These are phyloP conservation scores for Lysandra coridon DNA, from an alignment of 2,888 invertebrate genomes.

Conservation along the genomic window DNA sequence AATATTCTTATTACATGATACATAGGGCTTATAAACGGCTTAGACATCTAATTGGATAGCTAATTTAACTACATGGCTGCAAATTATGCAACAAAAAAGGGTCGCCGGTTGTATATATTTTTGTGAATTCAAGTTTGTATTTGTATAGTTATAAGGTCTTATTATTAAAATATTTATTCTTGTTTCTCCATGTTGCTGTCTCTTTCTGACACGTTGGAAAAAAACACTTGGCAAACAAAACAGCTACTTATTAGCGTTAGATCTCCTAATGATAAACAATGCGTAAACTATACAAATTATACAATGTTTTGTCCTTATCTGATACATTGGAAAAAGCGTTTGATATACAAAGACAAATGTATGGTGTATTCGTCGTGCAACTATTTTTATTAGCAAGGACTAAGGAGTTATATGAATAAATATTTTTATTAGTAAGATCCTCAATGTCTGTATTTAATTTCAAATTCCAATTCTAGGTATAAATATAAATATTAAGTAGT, in stretches of 20 bases:
- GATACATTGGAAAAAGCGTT: background rate
- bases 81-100: background rate
- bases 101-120: constrained; percentile 31
- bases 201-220: background rate
- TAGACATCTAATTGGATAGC: background rate
- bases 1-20: background rate
- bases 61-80: background rate
- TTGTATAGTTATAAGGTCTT: constrained; percentile 37
- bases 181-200: background rate
- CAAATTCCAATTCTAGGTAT: constrained; percentile 27
- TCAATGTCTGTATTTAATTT: constrained; percentile 23
- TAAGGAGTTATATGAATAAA: background rate
- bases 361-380: too few species aligned
- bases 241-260: too few species aligned
- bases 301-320: background rate
- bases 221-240: background rate
- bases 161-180: background rate
- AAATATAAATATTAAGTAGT: constrained; percentile 14
- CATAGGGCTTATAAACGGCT: background rate
- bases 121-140: constrained; percentile 39
- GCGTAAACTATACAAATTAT: too few species aligned
- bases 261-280: too few species aligned
- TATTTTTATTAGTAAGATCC: background rate
- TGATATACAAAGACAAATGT: too few species aligned
- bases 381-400: background rate